phyloP scores from a whole-genome alignment of 2,113 vertebrate genomes.

The rat (Rattus norvegicus) region DNA sequence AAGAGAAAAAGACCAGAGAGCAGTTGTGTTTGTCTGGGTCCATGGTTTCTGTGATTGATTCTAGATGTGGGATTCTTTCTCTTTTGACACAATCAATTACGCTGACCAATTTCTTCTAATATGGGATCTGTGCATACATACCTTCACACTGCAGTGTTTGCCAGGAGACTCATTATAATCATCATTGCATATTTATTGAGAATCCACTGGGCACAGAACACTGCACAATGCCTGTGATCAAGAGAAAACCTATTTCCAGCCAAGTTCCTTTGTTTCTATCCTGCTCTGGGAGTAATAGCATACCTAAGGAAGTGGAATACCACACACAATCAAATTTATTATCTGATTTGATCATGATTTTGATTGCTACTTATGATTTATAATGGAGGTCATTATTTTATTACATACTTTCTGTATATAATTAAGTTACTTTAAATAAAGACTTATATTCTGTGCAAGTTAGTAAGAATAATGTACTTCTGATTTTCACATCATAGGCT shows the following conservation, averaged over 20 bases:
- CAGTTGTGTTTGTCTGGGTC: constrained; percentile 45
- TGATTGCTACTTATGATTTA: constrained; percentile 88
- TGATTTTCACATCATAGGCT: constrained; percentile 84
- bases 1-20: constrained; percentile 46
- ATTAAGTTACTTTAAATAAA: constrained; percentile 88
- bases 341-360: constrained; percentile 88
- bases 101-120: constrained; percentile 50
- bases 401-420: constrained; percentile 82
- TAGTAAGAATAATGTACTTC: constrained; percentile 84
- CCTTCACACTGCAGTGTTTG: constrained; percentile 67
- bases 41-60: constrained; percentile 55
- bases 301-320: constrained; percentile 80
- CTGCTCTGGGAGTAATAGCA: constrained; percentile 83
- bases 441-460: constrained; percentile 82
- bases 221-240: constrained; percentile 67
- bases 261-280: constrained; percentile 80
- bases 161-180: constrained; percentile 75
- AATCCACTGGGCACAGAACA: constrained; percentile 70
- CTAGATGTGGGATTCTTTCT: constrained; percentile 46
- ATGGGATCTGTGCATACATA: constrained; percentile 66
- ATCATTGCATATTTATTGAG: constrained; percentile 79
- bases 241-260: constrained; percentile 68
- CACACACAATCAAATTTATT: constrained; percentile 88
- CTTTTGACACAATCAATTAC: constrained; percentile 57
- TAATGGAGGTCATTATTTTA: constrained; percentile 88